Conservation (phyloP, 2,888 invertebrate species). For the Meiosimyza decipiens region DNA sequence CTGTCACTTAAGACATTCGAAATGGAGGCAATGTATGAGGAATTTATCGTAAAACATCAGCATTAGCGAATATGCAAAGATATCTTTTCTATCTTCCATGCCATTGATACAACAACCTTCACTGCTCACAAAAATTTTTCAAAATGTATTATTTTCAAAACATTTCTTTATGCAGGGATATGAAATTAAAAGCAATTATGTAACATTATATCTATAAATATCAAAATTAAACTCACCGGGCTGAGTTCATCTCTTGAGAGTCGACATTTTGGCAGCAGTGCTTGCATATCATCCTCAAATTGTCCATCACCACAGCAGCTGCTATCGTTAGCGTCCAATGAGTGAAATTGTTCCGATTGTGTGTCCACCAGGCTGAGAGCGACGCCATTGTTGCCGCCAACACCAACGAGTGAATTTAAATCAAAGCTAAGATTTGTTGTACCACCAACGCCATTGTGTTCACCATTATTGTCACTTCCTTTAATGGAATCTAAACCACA, state of each 20-base stretch:
- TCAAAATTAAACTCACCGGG: constrained; percentile 59
- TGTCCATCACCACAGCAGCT: constrained; percentile 57
- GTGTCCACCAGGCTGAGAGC: constrained; percentile 40
- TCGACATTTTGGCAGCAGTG: constrained; percentile 64
- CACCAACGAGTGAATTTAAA: constrained; percentile 40
- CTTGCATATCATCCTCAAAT: constrained; percentile 66
- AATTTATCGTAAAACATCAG: too few relatives aligned
- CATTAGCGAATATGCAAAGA: too few relatives aligned
- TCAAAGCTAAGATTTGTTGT: constrained; percentile 52
- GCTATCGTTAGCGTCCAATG: constrained; percentile 60
- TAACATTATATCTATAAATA: too few relatives aligned
- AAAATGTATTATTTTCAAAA: too few relatives aligned
- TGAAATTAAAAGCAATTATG: too few relatives aligned
- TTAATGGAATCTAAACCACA: constrained; percentile 60
- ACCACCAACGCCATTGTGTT: constrained; percentile 47
- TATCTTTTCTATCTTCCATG: too few relatives aligned
- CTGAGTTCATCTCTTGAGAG: constrained; percentile 66
- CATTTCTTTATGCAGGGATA: too few relatives aligned
- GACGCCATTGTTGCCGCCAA: constrained; percentile 35
- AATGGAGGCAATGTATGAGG: too few relatives aligned
- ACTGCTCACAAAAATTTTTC: too few relatives aligned
- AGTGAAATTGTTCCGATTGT: constrained; percentile 53
- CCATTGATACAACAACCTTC: too few relatives aligned
- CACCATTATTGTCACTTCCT: constrained; percentile 59
- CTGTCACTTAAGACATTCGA: too few relatives aligned